phyloP scores from a whole-genome alignment of 2,888 invertebrate genomes.

The Eupithecia pulchellata region DNA sequence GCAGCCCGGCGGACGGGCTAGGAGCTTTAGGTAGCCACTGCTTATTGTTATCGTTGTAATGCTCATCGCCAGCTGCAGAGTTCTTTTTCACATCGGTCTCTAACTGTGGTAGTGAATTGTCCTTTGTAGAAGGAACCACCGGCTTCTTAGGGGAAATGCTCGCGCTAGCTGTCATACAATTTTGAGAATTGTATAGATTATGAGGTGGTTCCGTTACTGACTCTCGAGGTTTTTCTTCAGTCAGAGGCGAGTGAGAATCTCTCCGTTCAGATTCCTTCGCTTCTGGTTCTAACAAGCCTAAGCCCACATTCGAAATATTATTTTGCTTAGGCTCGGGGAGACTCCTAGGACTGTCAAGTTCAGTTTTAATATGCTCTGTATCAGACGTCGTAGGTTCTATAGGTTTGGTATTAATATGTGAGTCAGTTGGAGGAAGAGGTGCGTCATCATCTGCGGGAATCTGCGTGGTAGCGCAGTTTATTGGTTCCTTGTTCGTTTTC shows the following conservation, averaged over 20 bases:
- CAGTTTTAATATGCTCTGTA: slow-evolving; percentile 56
- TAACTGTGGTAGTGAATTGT: slow-evolving; percentile 40
- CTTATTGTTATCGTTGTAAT: slow-evolving; percentile 67
- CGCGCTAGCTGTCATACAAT: slow-evolving; percentile 20
- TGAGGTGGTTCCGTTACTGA: slow-evolving; percentile 39
- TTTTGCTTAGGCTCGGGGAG: slow-evolving; percentile 62
- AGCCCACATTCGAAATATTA: slow-evolving; percentile 48
- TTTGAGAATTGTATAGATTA: slow-evolving; percentile 40
- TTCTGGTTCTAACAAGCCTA: slow-evolving; percentile 57
- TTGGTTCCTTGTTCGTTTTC: slow-evolving; percentile 87
- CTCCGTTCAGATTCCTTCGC: slow-evolving; percentile 35
- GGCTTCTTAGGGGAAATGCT: slow-evolving; percentile 60
- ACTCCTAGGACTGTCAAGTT: slow-evolving; percentile 61
- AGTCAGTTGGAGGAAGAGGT: slow-evolving; percentile 27
- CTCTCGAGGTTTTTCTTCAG: slow-evolving; percentile 47
- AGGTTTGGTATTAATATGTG: slow-evolving; percentile 34
- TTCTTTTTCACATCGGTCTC: slow-evolving; percentile 61
- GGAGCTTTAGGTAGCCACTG: slow-evolving; percentile 74
- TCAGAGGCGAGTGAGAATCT: slow-evolving; percentile 37
- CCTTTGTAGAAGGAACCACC: slow-evolving; percentile 6
- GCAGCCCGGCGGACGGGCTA: slow-evolving; percentile 72
- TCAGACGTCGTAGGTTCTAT: slow-evolving; percentile 51
- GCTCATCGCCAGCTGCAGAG: slow-evolving; percentile 56
- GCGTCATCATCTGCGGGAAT: slow-evolving; percentile 20
- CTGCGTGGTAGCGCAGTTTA: slow-evolving; percentile 46